Evolutionary conservation across 23 tunicate genomes (phyloP).

Genomic region (Diplosoma virens): DNA sequence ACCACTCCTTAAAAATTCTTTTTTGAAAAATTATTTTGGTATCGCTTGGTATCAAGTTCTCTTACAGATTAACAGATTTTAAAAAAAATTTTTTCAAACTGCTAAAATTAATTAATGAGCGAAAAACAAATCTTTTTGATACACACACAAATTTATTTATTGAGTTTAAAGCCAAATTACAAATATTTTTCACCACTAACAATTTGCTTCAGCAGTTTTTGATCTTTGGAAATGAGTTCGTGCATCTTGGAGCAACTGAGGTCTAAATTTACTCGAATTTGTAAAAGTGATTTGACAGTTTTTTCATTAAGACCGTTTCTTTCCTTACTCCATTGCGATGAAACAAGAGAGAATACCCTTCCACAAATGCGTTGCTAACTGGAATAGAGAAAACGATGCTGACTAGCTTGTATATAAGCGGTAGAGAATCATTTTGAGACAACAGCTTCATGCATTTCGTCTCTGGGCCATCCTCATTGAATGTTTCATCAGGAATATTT

Average conservation of each 20-base stretch:
- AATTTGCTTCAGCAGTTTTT: neutral
- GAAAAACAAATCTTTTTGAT: neutral
- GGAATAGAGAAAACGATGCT: neutral
- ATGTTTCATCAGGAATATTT: conserved; percentile 22
- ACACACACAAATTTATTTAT: neutral
- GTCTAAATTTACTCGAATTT: neutral
- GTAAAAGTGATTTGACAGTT: neutral
- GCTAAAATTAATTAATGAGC: neutral
- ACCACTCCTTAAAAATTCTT: no score
- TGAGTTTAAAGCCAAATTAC: neutral
- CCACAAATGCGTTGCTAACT: neutral
- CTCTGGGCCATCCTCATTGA: conserved; percentile 9
- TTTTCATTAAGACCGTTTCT: neutral
- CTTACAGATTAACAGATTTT: neutral
- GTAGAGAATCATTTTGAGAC: neutral
- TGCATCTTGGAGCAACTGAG: neutral
- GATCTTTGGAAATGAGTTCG: neutral
- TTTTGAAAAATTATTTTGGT: no score
- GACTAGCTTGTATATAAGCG: neutral
- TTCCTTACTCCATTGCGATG: neutral
- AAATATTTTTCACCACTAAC: neutral
- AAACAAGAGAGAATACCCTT: no score
- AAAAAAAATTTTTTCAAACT: neutral
- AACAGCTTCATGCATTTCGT: conserved; percentile 6
- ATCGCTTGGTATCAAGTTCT: no score